phyloP scores from a whole-genome alignment of 1,140 invertebrate genomes.

The Harlomillsia oculata region DNA sequence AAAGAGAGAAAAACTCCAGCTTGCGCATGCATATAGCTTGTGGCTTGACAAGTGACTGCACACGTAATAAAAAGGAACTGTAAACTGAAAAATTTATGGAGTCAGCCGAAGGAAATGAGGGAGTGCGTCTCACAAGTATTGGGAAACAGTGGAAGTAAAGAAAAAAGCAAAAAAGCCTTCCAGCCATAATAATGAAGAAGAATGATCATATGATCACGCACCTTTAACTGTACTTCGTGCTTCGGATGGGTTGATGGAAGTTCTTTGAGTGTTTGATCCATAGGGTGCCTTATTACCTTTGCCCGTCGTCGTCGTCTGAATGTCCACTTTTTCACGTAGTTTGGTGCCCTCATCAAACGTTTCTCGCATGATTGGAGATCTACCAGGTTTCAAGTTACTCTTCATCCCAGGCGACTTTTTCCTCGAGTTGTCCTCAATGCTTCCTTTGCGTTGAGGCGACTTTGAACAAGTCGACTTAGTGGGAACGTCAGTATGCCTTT shows the following conservation, averaged over 20 bases:
- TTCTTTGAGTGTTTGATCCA: conserved; percentile 10
- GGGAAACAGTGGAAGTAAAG: not conserved
- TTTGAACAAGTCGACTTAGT: no score
- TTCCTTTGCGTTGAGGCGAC: no score
- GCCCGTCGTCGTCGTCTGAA: not conserved
- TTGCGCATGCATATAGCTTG: no score
- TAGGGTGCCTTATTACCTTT: conserved; percentile 6
- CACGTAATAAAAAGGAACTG: no score
- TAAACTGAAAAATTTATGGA: no score
- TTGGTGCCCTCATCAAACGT: no score
- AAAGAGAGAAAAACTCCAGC: no score
- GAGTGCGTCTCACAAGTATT: not conserved
- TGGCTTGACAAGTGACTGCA: no score
- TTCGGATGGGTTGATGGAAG: conserved; percentile 2
- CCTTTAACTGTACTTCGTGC: conserved; percentile 1
- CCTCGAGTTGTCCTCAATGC: no score
- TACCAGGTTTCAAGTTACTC: not conserved
- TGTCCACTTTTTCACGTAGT: conserved; percentile 12
- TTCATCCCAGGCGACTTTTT: not conserved
- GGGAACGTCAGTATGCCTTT: no score
- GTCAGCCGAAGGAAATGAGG: no score
- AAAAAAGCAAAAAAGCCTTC: not conserved
- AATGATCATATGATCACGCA: not conserved
- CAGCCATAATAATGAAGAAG: not conserved
- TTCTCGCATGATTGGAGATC: not conserved